phyloP scores from a whole-genome alignment of 2,888 invertebrate genomes.

The Lacanobia wlatinum region DNA sequence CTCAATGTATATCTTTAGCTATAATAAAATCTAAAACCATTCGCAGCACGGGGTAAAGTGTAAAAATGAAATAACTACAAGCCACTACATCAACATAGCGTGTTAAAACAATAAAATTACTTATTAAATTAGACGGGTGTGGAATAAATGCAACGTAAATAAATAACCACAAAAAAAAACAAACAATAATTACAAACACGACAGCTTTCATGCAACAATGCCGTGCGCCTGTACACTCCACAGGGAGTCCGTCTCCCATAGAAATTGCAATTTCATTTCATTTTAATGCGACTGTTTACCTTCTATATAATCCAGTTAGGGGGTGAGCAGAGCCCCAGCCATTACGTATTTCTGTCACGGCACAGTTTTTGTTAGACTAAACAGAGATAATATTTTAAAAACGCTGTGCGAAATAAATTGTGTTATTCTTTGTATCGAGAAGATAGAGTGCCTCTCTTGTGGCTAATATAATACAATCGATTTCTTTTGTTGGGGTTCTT shows the following conservation, averaged over 20 bases:
- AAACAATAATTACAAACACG: conserved; percentile 21
- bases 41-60: background rate
- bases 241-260: conserved; percentile 73
- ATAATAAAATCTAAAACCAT: background rate
- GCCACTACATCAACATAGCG: conserved; percentile 1
- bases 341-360: conserved; percentile 74
- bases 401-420: conserved; percentile 38
- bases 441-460: background rate
- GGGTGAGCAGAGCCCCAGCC: conserved; percentile 55
- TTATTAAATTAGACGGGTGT: conserved; percentile 38
- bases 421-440: conserved; percentile 20
- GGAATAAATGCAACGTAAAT: conserved; percentile 17
- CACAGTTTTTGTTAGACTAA: conserved; percentile 53
- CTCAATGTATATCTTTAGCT: background rate
- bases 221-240: conserved; percentile 69
- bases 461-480: background rate
- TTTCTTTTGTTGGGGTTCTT: background rate
- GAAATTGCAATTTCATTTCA: conserved; percentile 87
- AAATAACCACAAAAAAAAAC: conserved; percentile 1
- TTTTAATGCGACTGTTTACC: conserved; percentile 88
- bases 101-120: conserved; percentile 18
- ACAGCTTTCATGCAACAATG: conserved; percentile 35
- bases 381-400: conserved; percentile 58
- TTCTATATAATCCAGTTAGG: conserved; percentile 84
- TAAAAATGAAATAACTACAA: background rate